These are phyloP conservation scores for Ctenopoma kingsleyae DNA, from an alignment of 2,797 vertebrate genomes.

Conservation along the genomic window DNA sequence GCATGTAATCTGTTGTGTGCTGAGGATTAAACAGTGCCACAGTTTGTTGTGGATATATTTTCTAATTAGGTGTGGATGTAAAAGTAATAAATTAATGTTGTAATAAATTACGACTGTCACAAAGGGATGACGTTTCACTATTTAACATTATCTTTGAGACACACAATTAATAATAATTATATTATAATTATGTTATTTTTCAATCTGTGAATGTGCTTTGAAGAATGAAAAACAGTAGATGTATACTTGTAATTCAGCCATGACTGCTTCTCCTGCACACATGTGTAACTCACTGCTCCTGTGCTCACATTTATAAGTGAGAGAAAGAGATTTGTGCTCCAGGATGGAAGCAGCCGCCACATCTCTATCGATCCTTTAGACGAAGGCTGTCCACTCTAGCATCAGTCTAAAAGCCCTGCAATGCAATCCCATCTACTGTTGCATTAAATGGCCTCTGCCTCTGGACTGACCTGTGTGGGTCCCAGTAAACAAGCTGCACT, in stretches of 20 bases:
- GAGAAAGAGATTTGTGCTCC: slow-evolving; percentile 61
- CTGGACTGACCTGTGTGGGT: slow-evolving; percentile 59
- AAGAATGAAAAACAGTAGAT: slow-evolving; percentile 37
- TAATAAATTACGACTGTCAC: slow-evolving; percentile 52
- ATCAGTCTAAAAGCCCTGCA: slow-evolving; percentile 81
- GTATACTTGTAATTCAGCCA: slow-evolving; percentile 14
- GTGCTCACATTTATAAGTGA: slow-evolving; percentile 52
- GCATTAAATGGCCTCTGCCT: slow-evolving; percentile 67
- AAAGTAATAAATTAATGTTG: slow-evolving; percentile 54
- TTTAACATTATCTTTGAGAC: slow-evolving; percentile 60
- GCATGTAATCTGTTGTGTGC: slow-evolving; percentile 34
- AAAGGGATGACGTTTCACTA: slow-evolving; percentile 38
- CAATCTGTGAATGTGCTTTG: slow-evolving; percentile 47
- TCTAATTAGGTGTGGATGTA: slow-evolving; percentile 44
- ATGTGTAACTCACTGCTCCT: slow-evolving; percentile 40
- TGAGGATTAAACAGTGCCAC: slow-evolving; percentile 35
- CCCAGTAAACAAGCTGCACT: slow-evolving; percentile 61
- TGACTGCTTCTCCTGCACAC: slow-evolving; percentile 35
- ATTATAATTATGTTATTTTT: slow-evolving; percentile 21
- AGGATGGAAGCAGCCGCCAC: slow-evolving; percentile 66
- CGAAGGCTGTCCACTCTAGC: slow-evolving; percentile 69
- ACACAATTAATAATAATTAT: slow-evolving; percentile 26
- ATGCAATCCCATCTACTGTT: slow-evolving; percentile 76
- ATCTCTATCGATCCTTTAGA: slow-evolving; percentile 74
- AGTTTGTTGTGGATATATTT: slow-evolving; percentile 27